Evolutionary conservation across 2,888 invertebrate species (phyloP), one percentile per base, ranked within the genome.

Genomic region (Meganola albula): DNA sequence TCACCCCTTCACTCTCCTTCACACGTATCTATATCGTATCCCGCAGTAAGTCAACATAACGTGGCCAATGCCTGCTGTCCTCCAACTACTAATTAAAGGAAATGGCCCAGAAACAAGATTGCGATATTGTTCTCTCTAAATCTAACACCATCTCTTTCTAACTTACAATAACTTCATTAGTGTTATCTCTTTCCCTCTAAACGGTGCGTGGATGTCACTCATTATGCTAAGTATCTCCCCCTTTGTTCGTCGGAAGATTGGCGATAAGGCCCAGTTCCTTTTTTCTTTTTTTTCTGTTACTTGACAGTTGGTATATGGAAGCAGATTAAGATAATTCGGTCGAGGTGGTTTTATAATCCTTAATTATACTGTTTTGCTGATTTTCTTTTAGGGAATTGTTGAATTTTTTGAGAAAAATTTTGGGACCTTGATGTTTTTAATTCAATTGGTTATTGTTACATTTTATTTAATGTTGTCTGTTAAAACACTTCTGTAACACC

Each of bases 21-120:
- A 43, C 43, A 50, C 50, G 51, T 53, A 51, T 44, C 55, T 53
- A 45, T 51, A 47, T 50, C 61, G 51, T 67, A 65, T 70, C 67
- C 67, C 63, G 65, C 60, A 63, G 61, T 63, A 79, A 76, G 77
- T 73, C 54, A 65, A 52, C 71, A 65, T 63, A 68, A 74, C 72
- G 66, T 60, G 48, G 52, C 51, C 65, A 83, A 77, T 62, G 73
- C 68, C 68, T 64, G 67, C 74, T 79, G 82, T 80, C 80, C 77
- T 72, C 58, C 59, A 20, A 67, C 63, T 62, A 78, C 85, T 87
- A 86, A 87, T 87, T 86, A 86, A 86, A 79, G 79, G 74, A 84
- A 87, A 87, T 86, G 85, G 85, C 63, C 83, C 64, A 84, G 87
- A 87, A 87, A 87, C 87, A 87, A 87, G 86, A 87, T 87, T 87